Percentiles rank a stretch among this genome's conserved stretches.
Evolutionary conservation across 1,140 invertebrate genomes (phyloP).

Genomic region (Heliothis virescens): DNA sequence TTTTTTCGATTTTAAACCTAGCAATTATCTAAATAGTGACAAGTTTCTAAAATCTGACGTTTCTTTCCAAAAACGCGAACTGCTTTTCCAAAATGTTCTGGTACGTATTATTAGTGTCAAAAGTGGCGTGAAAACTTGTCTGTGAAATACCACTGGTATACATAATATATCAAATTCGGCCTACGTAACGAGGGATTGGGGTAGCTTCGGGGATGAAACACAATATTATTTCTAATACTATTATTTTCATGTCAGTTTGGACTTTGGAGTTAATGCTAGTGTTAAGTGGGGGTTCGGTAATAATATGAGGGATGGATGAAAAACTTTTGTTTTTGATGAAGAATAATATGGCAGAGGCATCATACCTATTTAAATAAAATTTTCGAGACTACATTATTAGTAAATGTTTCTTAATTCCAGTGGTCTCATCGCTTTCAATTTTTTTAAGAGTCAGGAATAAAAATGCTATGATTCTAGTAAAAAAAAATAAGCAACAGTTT

Average conservation of each 20-base stretch:
- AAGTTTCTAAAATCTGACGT: neutral
- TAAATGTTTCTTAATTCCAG: too few species aligned
- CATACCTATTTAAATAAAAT: too few species aligned
- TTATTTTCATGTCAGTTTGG: constrained; percentile 24
- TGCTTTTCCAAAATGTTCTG: neutral
- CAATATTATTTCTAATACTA: constrained; percentile 20
- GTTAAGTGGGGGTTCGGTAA: neutral
- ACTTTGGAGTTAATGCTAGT: constrained; percentile 14
- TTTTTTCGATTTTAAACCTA: neutral
- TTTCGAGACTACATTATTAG: too few species aligned
- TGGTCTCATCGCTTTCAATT: too few species aligned
- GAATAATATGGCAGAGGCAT: too few species aligned
- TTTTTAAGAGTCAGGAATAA: too few species aligned
- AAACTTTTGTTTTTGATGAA: neutral
- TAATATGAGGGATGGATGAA: neutral
- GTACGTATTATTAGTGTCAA: constrained; percentile 46
- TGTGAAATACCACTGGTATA: constrained; percentile 41
- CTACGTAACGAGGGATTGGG: constrained; percentile 33
- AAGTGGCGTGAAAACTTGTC: constrained; percentile 48
- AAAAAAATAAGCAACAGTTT: too few species aligned
- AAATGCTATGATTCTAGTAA: too few species aligned
- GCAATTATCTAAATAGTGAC: neutral
- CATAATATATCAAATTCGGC: constrained; percentile 43
- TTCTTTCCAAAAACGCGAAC: too few species aligned
- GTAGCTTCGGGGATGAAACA: constrained; percentile 7